Evolutionary conservation across 2,888 invertebrate genomes (phyloP), one percentile per base, ranked within the genome.

Genomic region (Lapara coniferarum): DNA sequence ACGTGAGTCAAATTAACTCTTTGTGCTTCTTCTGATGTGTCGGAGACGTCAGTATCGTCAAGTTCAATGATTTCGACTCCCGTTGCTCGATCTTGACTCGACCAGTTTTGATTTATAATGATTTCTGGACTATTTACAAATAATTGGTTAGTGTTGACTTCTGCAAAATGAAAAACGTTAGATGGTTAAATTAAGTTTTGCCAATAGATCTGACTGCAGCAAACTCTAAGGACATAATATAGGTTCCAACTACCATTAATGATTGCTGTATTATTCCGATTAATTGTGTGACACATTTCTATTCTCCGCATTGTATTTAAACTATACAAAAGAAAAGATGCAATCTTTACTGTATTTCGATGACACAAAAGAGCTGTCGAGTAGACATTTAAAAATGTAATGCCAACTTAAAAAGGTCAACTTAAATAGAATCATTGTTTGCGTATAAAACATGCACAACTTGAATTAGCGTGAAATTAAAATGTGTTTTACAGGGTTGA

Each of bases 21-120:
- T 37, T 72, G 69, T 67, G 72, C 67, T 52, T 77, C 75, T 44
- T 78, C 76, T 10, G 82, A 73, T n/a, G 74, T 74, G 67, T 79
- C 79, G 8, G 80, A 72, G 44, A 80, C 80, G 44, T 75, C 72
- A 19, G 84, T 82, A 5, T 86, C 82, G 63, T 86, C 83, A 10
- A 92, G 73, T 82, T 92, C 92, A 63, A 85, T 82, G 25, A 92
- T 89, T 82, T 90, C 84, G 6, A 89, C 78, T 30, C 81, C 79
- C 13, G 78, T 74, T 57, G 73, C 70, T 56, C 80, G 75, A 46
- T 81, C 80, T 30, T 84, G 78, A 71, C 79, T 77, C 68, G 83
- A 68, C 88, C 86, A 86, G 70, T 84, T 71, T 63, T 83, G 82
- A 37, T 81, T 77, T 14, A 80, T 74, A 19, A 79, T 69, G 19